Base-by-base conservation (phyloP, 2,113 vertebrate species). In the Australoheros scitulus region DNA sequence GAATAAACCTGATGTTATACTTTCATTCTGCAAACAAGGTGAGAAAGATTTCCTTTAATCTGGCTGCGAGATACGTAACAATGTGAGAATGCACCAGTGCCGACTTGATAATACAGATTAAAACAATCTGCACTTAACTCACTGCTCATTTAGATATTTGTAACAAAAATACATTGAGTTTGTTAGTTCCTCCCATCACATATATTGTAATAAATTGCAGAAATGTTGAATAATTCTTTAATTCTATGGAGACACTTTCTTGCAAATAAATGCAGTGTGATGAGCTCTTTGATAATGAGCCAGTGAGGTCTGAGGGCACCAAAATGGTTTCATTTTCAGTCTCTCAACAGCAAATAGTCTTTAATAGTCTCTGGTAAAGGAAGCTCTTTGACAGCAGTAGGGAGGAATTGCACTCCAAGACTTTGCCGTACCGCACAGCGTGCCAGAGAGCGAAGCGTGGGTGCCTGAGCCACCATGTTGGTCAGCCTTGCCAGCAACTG, bases 291-390 rank as follows among this genome's bases (percentile, higher is more conserved):
- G 72, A 81, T 56, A 57, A 87, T 79, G 58, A 83, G 59, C 82
- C 65, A 79, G 61, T 81, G 75, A 83, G 80, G 58, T 86, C 61
- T 61, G 34, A 76, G 77, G 57, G 63, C 9, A 29, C 50, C 34
- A n/a, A n/a, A 36, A 29, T 61, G 2, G 22, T 36, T 70, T 82
- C 4, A 64, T 59, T 20, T 55, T 95, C 92, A 97, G 94, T 96
- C 96, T 79, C 96, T 95, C 38, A 99, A 96, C 81, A 99, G 89
- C 38, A 99, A 78, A 78, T 98, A 99, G 2, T 98, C 96, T 95
- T 99, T 97, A 87, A 99, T 93, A 13, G 96, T 96, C 65, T 96
- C 95, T 3, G 98, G 98, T 92, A 99, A 86, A 2, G 97, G 98
- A 56, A 99, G 97, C 83, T 96, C 95, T 92, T 97, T 96, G 79